Base-by-base conservation (phyloP, 2,113 vertebrate species). In the Picathartes gymnocephalus region DNA sequence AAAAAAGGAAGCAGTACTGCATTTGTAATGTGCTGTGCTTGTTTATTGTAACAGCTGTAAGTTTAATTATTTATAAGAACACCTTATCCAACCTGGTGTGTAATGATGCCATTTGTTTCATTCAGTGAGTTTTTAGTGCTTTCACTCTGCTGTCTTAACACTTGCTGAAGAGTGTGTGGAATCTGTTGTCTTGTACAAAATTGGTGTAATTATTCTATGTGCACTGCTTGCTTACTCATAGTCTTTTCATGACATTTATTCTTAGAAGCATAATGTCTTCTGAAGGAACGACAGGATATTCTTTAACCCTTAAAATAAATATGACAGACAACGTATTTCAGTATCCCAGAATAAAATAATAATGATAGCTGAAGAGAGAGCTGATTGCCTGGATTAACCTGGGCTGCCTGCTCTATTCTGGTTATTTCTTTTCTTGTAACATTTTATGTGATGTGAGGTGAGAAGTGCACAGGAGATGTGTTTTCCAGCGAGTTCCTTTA, bases 281-380 rank as follows among this genome's bases (percentile, higher is more conserved):
- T 73, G 84, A 85, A 88, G 42, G 62, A 85, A 72, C 80, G 42
- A 35, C 90, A 80, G 54, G 11, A 35, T 72, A 45, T 92, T 69
- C 86, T 91, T 94, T 92, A 87, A 91, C 70, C 58, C 70, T 74
- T 92, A 70, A 89, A 95, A 85, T 82, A 92, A 90, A 91, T 90
- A 65, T 93, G 39, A 40, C 33, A 79, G 71, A 42, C 50, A 85
- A 47, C 2, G 0, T 72, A n/a, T 56, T 90, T 94, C 33, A 2
- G 4, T 92, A 51, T 74, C 91, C 78, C 42, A 80, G 66, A 50
- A 24, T 53, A 47, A 84, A 65, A 84, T 16, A 85, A 33, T 86
- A 56, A n/a, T 50, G 37, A 35, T 76, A 22, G 27, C 76, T 85
- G 53, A 44, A 74, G 48, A 84, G 65, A 64, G 28, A 93, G 25